phyloP scores from a whole-genome alignment of 2,113 vertebrate species.

The Grammomys dolichurus region DNA sequence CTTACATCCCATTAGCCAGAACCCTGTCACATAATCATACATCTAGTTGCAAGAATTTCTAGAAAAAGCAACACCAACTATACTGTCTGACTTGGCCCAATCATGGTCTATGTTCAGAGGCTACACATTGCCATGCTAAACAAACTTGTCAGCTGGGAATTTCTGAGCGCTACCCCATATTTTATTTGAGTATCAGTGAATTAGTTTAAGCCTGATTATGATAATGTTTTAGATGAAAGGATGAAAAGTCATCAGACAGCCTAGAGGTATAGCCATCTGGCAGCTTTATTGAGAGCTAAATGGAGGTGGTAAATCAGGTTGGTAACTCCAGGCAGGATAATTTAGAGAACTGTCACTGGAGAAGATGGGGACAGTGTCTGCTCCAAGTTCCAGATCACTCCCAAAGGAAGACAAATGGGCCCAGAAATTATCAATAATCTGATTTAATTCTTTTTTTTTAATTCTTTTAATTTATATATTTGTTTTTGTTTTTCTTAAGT shows the following conservation, averaged over 20 bases:
- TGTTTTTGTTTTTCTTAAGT: neutral
- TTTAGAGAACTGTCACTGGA: neutral
- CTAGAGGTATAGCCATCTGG: neutral
- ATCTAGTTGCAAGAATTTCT: slow-evolving; percentile 11
- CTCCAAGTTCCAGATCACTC: neutral
- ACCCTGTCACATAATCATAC: neutral
- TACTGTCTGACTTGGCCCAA: neutral
- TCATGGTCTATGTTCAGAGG: slow-evolving; percentile 5
- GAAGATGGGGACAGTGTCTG: neutral
- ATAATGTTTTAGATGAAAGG: slow-evolving; percentile 51
- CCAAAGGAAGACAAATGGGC: neutral
- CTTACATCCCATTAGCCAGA: neutral
- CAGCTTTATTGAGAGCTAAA: slow-evolving; percentile 44
- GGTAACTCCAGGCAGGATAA: neutral
- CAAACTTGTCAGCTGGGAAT: neutral
- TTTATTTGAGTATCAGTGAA: slow-evolving; percentile 54
- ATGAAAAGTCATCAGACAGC: neutral
- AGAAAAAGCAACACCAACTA: slow-evolving; percentile 8
- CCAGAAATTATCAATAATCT: slow-evolving; percentile 6
- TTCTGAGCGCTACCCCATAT: neutral
- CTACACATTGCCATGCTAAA: neutral
- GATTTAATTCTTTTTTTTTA: neutral
- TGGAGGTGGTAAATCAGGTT: neutral
- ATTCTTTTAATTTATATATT: neutral
- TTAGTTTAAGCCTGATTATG: slow-evolving; percentile 41